Percentiles rank a stretch among this genome's conserved stretches.
phyloP scores from a whole-genome alignment of 2,113 vertebrate genomes.

The Gila orcuttii region DNA sequence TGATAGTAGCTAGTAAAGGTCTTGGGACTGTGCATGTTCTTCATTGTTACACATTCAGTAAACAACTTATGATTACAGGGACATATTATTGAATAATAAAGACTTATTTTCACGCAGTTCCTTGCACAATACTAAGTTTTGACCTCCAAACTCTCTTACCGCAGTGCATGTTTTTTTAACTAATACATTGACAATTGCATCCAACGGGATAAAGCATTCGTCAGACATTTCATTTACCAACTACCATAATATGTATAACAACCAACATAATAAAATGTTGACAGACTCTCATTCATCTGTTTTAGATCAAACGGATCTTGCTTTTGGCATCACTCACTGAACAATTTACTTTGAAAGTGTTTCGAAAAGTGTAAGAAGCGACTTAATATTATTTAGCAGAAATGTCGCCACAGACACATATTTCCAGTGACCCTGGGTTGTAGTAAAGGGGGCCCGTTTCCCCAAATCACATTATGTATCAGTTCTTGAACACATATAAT shows the following conservation, averaged over 20 bases:
- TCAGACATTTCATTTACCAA: no score
- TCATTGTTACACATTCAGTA: background rate
- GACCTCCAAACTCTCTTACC: no score
- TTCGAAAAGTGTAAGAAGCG: background rate
- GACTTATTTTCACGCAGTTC: background rate
- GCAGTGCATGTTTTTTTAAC: no score
- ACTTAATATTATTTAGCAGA: background rate
- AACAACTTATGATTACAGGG: background rate
- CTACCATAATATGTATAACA: background rate
- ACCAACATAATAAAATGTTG: background rate
- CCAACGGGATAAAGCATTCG: background rate
- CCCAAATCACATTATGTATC: background rate
- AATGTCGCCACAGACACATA: background rate
- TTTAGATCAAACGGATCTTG: background rate
- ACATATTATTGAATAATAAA: background rate
- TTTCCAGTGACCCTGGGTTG: background rate
- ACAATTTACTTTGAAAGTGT: background rate
- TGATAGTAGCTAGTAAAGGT: background rate
- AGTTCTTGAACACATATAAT: slow-evolving; percentile 5
- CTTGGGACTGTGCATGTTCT: background rate
- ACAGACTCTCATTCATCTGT: background rate
- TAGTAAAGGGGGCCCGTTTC: background rate
- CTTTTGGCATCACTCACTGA: background rate
- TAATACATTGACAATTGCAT: no score
- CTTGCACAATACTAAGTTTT: no score